A percentile compares a stretch with the other conserved stretches of the same genome.
Conservation (phyloP, 2,113 vertebrate species). For the Grammatotria lemairii region DNA sequence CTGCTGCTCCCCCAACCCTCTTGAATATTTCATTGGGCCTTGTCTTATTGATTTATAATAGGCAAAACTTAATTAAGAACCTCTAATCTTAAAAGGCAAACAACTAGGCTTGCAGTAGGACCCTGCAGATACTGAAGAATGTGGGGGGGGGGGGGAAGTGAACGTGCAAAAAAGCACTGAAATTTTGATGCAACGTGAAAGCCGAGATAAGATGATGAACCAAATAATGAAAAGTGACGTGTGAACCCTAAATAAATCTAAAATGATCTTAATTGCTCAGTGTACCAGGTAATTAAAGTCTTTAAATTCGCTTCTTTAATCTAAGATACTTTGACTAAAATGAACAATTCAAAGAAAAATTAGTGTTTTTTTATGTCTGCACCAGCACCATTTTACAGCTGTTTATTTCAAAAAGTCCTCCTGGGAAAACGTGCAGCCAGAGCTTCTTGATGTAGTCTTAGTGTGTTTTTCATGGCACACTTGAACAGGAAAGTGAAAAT, state of each 20-base stretch:
- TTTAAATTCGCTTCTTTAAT: not conserved
- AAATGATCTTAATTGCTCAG: not conserved
- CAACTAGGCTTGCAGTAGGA: not conserved
- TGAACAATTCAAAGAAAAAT: not conserved
- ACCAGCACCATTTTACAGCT: not conserved
- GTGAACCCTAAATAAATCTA: not conserved
- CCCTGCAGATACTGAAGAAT: not conserved
- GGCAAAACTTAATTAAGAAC: not conserved
- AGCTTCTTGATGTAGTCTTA: not conserved
- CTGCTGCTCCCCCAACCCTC: not conserved
- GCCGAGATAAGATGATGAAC: not conserved
- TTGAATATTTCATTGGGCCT: not conserved
- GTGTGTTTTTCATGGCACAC: not conserved
- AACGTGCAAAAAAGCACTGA: not conserved
- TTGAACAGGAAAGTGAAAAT: not conserved
- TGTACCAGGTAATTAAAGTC: not conserved
- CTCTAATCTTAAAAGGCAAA: not conserved
- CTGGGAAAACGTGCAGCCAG: not conserved
- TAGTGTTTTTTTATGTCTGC: not conserved
- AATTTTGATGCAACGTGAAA: not conserved
- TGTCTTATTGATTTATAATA: not conserved
- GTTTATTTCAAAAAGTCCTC: not conserved
- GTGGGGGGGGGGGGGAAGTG: rapidly evolving
- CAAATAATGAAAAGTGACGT: not conserved
- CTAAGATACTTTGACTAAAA: not conserved